Base-by-base conservation (phyloP, 1,140 invertebrate genomes). In the Mercenaria mercenaria region DNA sequence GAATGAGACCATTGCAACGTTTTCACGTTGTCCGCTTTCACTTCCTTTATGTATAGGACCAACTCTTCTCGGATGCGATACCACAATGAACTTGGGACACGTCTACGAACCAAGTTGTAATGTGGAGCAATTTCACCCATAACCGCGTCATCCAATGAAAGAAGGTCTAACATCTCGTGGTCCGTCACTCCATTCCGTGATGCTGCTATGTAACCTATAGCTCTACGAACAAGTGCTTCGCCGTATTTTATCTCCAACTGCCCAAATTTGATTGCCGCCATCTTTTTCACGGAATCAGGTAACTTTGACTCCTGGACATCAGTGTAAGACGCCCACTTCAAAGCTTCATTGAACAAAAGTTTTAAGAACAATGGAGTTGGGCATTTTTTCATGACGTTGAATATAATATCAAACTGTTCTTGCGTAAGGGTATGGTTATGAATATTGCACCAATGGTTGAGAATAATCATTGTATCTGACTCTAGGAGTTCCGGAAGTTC, bases 81-180 rank as follows among this genome's bases (percentile, higher is more conserved):
- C 97, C 97, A 97, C 87, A 97, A 96, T 81, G 98, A 94, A 79
- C 97, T 97, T 26, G 97, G 95, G 32, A 94, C 84, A 20, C 95
- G 91, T 20, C 95, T 89, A 13, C 97, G 97, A 90, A 96, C 77
- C 0, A 92, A 93, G 41, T 85, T 86, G 88, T 93, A 90, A 37
- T 91, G 59, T 26, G 91, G 82, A 37, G 86, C 69, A 11, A 96
- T 90, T n/a, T 96, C 95, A 47, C 94, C 97, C 93, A 97, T 97
- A 79, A 98, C 98, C 76, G 96, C 96, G n/a, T 97, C 96, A 94
- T 98, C 97, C 88, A 97, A 96, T 0, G 97, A 97, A 41, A 98
- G 92, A 26, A 98, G 95, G 95, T 98, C 98, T 90, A 98, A 95
- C 95, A 98, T 97, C 96, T 98, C 98, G 8, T 97, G 97, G 92